These are phyloP conservation scores for Trogon melanurus DNA, from an alignment of 2,113 vertebrate species.

Conservation along the genomic window DNA sequence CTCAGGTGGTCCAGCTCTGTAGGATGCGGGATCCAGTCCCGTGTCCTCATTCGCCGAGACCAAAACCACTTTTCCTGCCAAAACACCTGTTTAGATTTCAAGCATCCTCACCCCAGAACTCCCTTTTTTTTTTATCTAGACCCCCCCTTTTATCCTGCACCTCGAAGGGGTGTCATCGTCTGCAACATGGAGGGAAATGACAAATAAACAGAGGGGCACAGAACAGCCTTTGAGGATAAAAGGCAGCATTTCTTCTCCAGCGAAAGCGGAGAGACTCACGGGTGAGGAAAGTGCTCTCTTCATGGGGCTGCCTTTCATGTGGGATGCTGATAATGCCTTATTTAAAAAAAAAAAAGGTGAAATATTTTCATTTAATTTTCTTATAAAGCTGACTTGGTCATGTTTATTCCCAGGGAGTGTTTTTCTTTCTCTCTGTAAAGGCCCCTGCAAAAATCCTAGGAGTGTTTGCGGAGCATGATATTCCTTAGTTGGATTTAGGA, in stretches of 20 bases:
- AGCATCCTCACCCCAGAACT: neutral
- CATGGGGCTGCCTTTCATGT: neutral
- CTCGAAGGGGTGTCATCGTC: neutral
- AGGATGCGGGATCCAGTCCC: neutral
- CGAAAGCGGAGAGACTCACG: accelerated
- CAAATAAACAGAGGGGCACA: neutral
- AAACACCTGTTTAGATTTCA: neutral
- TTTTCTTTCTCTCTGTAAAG: neutral
- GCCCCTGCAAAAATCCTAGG: neutral
- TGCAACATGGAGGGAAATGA: neutral
- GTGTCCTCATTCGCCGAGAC: neutral
- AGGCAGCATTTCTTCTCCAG: neutral
- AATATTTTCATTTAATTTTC: neutral
- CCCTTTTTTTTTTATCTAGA: neutral
- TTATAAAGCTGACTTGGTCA: neutral
- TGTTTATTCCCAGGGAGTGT: neutral
- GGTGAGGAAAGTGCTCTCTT: neutral
- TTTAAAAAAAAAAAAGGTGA: neutral
- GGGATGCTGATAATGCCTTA: neutral
- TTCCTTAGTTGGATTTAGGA: neutral
- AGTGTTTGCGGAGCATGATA: neutral
- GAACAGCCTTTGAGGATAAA: neutral
- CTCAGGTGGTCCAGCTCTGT: no score
- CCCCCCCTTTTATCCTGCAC: neutral
- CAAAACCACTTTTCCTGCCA: neutral